Conservation (phyloP, 1,140 invertebrate genomes). For the Caenorhabditis latens region DNA sequence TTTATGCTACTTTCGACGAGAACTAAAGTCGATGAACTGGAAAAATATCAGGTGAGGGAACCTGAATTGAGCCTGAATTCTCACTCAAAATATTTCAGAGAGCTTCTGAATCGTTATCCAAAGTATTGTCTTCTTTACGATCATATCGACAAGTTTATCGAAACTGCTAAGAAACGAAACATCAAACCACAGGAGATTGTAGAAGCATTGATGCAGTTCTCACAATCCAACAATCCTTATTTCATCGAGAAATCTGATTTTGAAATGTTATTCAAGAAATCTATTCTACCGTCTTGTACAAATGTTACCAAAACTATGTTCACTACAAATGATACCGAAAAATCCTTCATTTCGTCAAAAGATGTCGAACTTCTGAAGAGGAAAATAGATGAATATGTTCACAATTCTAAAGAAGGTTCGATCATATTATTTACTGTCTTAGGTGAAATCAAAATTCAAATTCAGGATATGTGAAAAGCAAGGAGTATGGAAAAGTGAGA, state of each 20-base stretch:
- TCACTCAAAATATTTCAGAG: not conserved
- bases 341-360: not conserved
- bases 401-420: not conserved
- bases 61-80: not conserved
- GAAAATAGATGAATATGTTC: not conserved
- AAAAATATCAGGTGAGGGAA: not conserved
- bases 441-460: not conserved
- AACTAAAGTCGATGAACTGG: not conserved
- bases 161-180: not conserved
- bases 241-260: not conserved
- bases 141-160: not conserved
- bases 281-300: not conserved
- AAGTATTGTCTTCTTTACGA: not conserved
- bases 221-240: not conserved
- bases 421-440: no score
- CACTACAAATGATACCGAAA: not conserved
- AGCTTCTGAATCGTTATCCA: not conserved
- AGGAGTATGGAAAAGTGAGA: not conserved
- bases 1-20: constrained; percentile 14
- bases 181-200: not conserved
- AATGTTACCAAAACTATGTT: not conserved
- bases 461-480: constrained; percentile 5
- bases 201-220: not conserved
- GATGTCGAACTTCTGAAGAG: not conserved
- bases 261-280: not conserved